These are phyloP conservation scores for Tenrec ecaudatus DNA, from an alignment of 2,113 vertebrate species.

Conservation along the genomic window DNA sequence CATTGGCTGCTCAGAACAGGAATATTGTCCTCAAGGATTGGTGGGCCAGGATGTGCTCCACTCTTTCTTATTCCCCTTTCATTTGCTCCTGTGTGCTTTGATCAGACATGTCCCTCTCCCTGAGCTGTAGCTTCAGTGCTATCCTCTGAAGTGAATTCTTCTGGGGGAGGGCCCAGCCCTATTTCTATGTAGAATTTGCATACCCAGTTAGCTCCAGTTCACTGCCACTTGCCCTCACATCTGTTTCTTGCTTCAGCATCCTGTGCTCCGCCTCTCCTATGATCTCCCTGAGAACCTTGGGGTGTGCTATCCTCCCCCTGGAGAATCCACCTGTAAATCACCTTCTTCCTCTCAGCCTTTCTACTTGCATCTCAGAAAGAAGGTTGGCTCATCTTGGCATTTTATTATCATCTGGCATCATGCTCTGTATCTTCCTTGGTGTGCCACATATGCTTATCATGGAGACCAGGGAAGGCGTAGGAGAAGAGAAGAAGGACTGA, in stretches of 20 bases:
- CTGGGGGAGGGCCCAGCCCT: no score
- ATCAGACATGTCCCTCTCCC: no score
- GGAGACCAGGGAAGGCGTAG: slow-evolving; percentile 73
- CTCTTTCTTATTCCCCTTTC: no score
- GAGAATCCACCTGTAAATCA: slow-evolving; percentile 72
- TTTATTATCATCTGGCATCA: slow-evolving; percentile 79
- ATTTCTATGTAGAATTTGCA: background rate
- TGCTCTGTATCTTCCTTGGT: slow-evolving; percentile 58
- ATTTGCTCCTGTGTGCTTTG: no score
- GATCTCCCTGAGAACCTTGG: slow-evolving; percentile 48
- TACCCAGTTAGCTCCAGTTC: background rate
- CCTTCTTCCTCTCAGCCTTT: slow-evolving; percentile 47
- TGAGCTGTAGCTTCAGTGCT: no score
- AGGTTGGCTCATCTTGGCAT: slow-evolving; percentile 82
- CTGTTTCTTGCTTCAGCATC: background rate
- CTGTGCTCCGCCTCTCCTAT: background rate
- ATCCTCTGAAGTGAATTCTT: no score
- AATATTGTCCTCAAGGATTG: no score
- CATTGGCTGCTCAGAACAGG: no score
- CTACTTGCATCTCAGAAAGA: slow-evolving; percentile 44
- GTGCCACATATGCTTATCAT: slow-evolving; percentile 78
- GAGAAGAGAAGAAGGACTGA: background rate
- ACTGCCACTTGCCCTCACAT: background rate
- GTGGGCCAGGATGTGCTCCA: no score
- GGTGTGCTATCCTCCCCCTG: slow-evolving; percentile 63